Evolutionary conservation across 2,797 vertebrate species (phyloP), one percentile per base, ranked within the genome.

Genomic region (Onychomys leucogaster): DNA sequence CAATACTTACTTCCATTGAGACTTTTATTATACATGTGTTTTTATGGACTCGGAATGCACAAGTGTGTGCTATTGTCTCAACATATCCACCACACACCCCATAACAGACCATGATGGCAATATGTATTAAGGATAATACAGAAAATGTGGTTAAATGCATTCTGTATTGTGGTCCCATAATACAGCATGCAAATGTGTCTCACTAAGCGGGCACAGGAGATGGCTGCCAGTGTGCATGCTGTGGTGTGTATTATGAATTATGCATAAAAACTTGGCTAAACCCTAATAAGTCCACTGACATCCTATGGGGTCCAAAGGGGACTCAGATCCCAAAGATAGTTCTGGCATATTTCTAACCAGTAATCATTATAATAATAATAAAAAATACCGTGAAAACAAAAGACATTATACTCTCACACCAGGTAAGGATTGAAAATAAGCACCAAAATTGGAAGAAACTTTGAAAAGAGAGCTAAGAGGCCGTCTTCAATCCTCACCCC

Each of bases 181-280:
- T 98, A 98, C 96, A 98, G 97, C 98, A 98, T 98, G 98, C 98
- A 99, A 99, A 99, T 99, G 97, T 98, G 96, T 98, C 98, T 98
- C 98, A 98, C 98, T 98, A 98, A 99, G 98, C 98, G 98, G 98
- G 98, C 98, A 96, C 98, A 97, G 95, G 98, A 98, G 98, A 98
- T 96, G 75, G 98, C 98, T 96, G 96, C 98, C 98, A 98, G 98
- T 95, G 96, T 88, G 73, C 98, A 98, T 76, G 97, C 99, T 99
- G 98, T 98, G 98, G 98, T 98, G 97, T 98, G 97, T 98, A 98
- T 98, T 98, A 99, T 98, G 98, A 99, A 99, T 99, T 98, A 99
- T 99, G 98, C 98, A 99, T 98, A 98, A 98, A 85, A 98, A 98
- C 98, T 98, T 98, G 98, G 98, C 98, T 98, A 98, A 98, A 98